Conservation (phyloP, 92 coral and sea anemone species). For the Montipora capitata region DNA sequence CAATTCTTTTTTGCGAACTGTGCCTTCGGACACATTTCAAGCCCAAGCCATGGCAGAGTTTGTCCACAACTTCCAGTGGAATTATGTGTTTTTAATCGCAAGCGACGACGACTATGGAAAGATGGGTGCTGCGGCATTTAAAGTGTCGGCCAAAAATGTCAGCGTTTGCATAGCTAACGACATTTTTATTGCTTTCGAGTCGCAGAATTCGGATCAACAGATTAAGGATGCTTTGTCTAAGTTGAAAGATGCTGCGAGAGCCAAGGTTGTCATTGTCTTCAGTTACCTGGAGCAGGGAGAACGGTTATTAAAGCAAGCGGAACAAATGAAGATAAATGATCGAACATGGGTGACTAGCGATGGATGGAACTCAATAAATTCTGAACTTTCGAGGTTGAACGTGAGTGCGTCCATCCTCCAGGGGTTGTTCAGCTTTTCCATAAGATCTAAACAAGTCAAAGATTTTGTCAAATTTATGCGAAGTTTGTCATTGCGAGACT, state of each 20-base stretch:
- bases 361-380: conserved; percentile 80
- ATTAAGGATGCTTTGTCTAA: conserved; percentile 61
- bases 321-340: conserved; percentile 77
- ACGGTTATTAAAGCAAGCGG: conserved; percentile 75
- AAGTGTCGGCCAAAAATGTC: conserved; percentile 78
- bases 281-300: conserved; percentile 87
- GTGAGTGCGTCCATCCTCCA: conserved; percentile 65
- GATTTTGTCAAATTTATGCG: conserved; percentile 66
- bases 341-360: conserved; percentile 97
- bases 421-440: conserved; percentile 89
- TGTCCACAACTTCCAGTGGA: conserved; percentile 87
- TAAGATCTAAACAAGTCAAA: conserved; percentile 68
- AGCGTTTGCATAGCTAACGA: conserved; percentile 93
- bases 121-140: conserved; percentile 95
- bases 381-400: conserved; percentile 62
- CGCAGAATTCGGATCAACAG: conserved; percentile 73
- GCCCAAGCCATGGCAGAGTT: conserved; percentile 96
- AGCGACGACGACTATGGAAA: conserved; percentile 97
- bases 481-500: conserved; percentile 55
- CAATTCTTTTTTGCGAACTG: conserved; percentile 90
- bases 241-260: conserved; percentile 67
- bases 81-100: conserved; percentile 90
- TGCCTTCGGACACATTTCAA: conserved; percentile 96
- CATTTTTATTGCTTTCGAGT: conserved; percentile 82
- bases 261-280: conserved; percentile 85